Evolutionary conservation across 1,140 invertebrate species (phyloP).

Genomic region (Coboldia fuscipes): DNA sequence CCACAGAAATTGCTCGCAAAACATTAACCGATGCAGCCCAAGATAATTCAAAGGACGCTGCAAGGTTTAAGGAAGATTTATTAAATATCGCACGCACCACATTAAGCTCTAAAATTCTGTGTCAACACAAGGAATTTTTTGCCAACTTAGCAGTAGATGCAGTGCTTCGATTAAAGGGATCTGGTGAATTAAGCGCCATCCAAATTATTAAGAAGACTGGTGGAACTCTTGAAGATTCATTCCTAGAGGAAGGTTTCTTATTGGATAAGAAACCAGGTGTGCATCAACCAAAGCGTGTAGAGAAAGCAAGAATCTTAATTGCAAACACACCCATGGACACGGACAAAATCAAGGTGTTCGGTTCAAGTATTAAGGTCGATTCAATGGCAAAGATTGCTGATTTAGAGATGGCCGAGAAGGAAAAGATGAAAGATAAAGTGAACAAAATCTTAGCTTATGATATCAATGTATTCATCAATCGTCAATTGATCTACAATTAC

Average conservation of each 20-base stretch:
- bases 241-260: conserved; percentile 94
- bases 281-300: conserved; percentile 69
- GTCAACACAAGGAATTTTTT: conserved; percentile 95
- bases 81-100: conserved; percentile 96
- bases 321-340: conserved; percentile 99
- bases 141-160: conserved; percentile 89
- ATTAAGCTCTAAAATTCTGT: conserved; percentile 93
- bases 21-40: conserved; percentile 56
- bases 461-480: conserved; percentile 98
- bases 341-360: conserved; percentile 99
- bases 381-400: conserved; percentile 97
- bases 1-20: conserved; percentile 58
- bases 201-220: conserved; percentile 96
- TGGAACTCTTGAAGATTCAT: conserved; percentile 81
- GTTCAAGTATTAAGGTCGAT: conserved; percentile 91
- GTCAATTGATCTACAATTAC: conserved; percentile 99
- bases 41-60: conserved; percentile 63
- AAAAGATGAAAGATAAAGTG: conserved; percentile 99
- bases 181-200: conserved; percentile 86
- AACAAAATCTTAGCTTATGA: conserved; percentile 90
- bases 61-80: conserved; percentile 69
- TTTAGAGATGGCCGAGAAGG: conserved; percentile 91
- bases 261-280: conserved; percentile 90
- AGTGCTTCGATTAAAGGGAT: conserved; percentile 84
- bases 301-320: conserved; percentile 91